Base-by-base conservation (phyloP, 1,140 invertebrate species). In the Neelides sp. region DNA sequence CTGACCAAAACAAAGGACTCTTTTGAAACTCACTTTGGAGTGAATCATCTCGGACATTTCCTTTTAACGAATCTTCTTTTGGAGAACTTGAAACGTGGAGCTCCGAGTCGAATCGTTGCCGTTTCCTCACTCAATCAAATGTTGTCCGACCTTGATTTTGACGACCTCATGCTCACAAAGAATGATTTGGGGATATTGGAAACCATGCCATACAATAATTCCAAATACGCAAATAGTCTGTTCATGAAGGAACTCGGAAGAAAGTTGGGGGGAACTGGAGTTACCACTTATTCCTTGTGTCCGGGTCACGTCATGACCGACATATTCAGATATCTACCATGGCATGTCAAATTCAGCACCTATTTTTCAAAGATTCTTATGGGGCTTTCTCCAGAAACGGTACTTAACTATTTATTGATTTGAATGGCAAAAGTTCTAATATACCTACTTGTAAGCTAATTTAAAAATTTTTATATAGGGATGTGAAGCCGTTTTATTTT, bases 11-110 rank as follows among this genome's bases (percentile, higher is more conserved):
- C 85, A 1, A 69, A 75, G 59, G 86, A 92, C 68, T 84, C 83
- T 0, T 85, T 84, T 69, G 88, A 93, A 69, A 77, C 79, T 37
- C 80, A 86, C 65, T 78, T 86, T 66, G 82, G 78, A 13, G 77
- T 81, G 0, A 88, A 88, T 65, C 78, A 87, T 65, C 66, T 87
- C 42, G 84, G 84, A 0, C 88, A 91, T 62, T 92, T 91, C 63
- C 70, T 91, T 24, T 69, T 94, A 0, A 92, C 87, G 0, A 71
- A 78, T 50, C 44, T 52, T 10, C 22, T 47, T 3, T 19, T 40
- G 8, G 10, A 8, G 8, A 40, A 40, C 17, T 19, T 40, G 10
- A 8, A 40, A 19, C 10, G 8, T 8, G 37, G 10, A 40, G 19
- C 8, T 19, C 37, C 37, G 8, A 40, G 37, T 36, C 59, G 62